Conservation (phyloP, 1,140 invertebrate genomes). For the Ptiloglossa arizonensis region DNA sequence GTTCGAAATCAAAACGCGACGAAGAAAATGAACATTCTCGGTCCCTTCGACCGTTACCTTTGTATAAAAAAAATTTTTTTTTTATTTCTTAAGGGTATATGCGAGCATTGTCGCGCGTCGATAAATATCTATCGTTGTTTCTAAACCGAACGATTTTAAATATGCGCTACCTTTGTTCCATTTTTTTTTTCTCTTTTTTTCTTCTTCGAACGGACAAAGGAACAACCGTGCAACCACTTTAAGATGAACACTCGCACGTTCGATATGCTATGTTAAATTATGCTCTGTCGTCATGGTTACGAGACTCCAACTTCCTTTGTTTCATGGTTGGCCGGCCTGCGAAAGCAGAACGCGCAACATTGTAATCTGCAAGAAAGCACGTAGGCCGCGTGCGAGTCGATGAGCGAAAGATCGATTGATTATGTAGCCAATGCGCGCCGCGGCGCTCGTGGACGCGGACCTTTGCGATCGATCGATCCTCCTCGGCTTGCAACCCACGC, state of each 20-base stretch:
- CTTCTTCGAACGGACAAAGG: no score
- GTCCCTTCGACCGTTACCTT: no score
- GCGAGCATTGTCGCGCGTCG: no score
- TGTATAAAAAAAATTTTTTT: no score
- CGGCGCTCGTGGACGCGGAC: constrained; percentile 30
- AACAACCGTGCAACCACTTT: not conserved
- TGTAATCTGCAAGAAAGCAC: constrained; percentile 56
- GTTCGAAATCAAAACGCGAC: no score
- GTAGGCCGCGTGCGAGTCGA: constrained; percentile 42
- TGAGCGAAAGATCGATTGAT: constrained; percentile 54
- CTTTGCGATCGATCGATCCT: constrained; percentile 56
- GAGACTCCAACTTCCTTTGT: constrained; percentile 63
- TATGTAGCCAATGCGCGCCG: constrained; percentile 38
- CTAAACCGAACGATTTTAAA: no score
- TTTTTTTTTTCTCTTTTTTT: no score
- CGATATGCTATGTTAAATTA: constrained; percentile 11
- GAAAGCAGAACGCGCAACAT: constrained; percentile 60
- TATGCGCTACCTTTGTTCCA: no score
- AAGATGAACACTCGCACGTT: not conserved
- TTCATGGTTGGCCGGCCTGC: constrained; percentile 54
- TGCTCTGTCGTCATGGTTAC: constrained; percentile 45
- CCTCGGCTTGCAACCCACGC: constrained; percentile 44
- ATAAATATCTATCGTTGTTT: no score
- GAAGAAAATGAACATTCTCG: no score
- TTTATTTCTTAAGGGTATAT: no score